Base-by-base conservation (phyloP, 2,113 vertebrate species). In the Oophaga pumilio region DNA sequence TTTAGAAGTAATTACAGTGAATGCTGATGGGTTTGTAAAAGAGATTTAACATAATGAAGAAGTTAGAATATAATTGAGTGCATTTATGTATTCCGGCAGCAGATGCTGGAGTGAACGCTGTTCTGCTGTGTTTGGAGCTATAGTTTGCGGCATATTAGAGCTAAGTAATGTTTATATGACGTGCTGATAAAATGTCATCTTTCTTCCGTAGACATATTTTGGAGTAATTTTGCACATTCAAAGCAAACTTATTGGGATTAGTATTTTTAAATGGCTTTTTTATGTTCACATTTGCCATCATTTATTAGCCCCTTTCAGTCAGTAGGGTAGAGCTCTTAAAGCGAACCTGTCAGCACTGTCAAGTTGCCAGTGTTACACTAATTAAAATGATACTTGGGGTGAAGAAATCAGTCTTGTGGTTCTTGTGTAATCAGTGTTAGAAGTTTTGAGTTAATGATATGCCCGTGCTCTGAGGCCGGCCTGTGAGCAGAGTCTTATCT, bases 21-120 rank as follows among this genome's bases (percentile, higher is more conserved):
- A n/a, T 2, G 79, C 49, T 20, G 33, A 64, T 66, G 33, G 79
- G 17, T 49, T 82, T 64, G 33, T 82, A 82, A 82, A 68, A 66
- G 59, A 68, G 8, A 68, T 68, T 83, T 68, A 66, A 26, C 15
- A 13, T 83, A 83, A 82, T 82, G 60, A 64, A 81, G 59, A 81
- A 62, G 26, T 26, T 52, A 18, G 2, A n/a, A 13, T 50, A 66
- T 82, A 66, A 68, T 68, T 24, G 62, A 68, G 81, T 26, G 62
- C 24, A 60, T 57, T 69, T 9, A 22, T 68, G 64, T 77, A 60
- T 80, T 80, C 33, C 17, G 13, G 20, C 50, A 0, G 12, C 18
- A 17, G 26, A 11, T 80, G 11, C 56, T 59, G 76, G 33, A 28
- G 52, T 59, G 59, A 79, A 59, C 50, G 15, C 76, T 57, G 33